Evolutionary conservation across 2,797 vertebrate genomes (phyloP), one percentile per base, ranked within the genome.

Genomic region (Eospalax fontanierii): DNA sequence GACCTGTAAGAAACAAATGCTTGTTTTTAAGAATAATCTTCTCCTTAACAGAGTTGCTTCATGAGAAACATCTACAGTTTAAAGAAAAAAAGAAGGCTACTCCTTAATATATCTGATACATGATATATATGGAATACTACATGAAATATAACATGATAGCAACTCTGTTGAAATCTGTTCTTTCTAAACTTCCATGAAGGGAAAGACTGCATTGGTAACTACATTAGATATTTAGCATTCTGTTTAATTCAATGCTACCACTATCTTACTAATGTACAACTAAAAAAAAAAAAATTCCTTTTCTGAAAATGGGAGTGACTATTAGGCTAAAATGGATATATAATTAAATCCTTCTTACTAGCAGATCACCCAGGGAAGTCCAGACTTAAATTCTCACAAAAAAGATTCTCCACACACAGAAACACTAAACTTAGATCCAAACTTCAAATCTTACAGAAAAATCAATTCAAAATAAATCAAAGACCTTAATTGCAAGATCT

Each of bases 1-100:
- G 96, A 99, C 99, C 99, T 99, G 95, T 98, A 93, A 98, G 98
- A 98, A 12, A 82, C 16, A 95, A 88, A 87, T 0, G 1, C 3
- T 9, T 22, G 0, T 16, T 94, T 24, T 96, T 89, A 96, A 96
- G 78, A 90, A 82, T 76, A n/a, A 68, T 82, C 73, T 90, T 85
- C 73, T 93, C 33, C 46, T 94, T 82, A 63, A 78, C 68, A 26
- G 5, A 75, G 61, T 71, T 84, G 89, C 40, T 90, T 90, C 46
- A 87, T 71, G 80, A 96, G 73, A 92, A 86, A 89, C 40, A 65
- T 28, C 57, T 90, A 9, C 92, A 88, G n/a, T 90, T 3, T 83
- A n/a, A 54, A 79, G 28, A 15, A 28, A 33, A 46, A 94, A 90
- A 82, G 43, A 10, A 86, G 43, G n/a, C 30, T 90, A 33, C 22